Base-by-base conservation (phyloP, 2,888 invertebrate species). In the Mesorhabditis spiculigera region DNA sequence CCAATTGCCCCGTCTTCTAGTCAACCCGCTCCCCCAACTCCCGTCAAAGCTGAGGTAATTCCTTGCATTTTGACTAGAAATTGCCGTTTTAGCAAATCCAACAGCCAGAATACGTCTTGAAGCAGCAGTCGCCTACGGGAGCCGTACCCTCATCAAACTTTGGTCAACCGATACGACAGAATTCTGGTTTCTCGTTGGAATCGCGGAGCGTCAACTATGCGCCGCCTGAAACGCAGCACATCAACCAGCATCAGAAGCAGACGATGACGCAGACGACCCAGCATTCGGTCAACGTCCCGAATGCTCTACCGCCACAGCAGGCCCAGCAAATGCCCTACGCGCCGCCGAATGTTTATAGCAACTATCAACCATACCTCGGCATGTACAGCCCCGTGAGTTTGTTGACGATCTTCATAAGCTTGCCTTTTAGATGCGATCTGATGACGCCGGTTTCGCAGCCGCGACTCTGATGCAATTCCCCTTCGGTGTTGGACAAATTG, bases 401-500 rank as follows among this genome's bases (percentile, higher is more conserved):
- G 28, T 28, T 28, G 28, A 28, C 28, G 28, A 28, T 28, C 28
- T 28, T 28, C 28, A 28, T 28, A 28, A 28, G 28, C 28, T 28
- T 28, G 28, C 28, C 28, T 50, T 50, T 50, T 50, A 50, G 58
- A 10, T 77, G 43, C 65, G 78, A 16, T 63, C 68, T 8, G 80
- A 80, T 64, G 79, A 78, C 16, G 74, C 75, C 42, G n/a, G n/a
- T 50, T 78, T 76, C 50, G 68, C 71, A 43, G 41, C 68, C 42
- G 71, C 77, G 50, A 71, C 75, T 13, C 71, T 80, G 43, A 72
- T 75, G 74, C 78, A 78, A 66, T 80, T 77, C 71, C 75, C 75
- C 4, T 75, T 75, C 50, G 66, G 44, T 61, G 70, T 73, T 64
- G 75, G 77, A 70, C 74, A 75, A 42, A 74, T 78, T n/a, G 78